A percentile compares a stretch with the other conserved stretches of the same genome.
These are phyloP conservation scores for Coregonus ussuriensis DNA, from an alignment of 2,797 vertebrate genomes.

Conservation along the genomic window DNA sequence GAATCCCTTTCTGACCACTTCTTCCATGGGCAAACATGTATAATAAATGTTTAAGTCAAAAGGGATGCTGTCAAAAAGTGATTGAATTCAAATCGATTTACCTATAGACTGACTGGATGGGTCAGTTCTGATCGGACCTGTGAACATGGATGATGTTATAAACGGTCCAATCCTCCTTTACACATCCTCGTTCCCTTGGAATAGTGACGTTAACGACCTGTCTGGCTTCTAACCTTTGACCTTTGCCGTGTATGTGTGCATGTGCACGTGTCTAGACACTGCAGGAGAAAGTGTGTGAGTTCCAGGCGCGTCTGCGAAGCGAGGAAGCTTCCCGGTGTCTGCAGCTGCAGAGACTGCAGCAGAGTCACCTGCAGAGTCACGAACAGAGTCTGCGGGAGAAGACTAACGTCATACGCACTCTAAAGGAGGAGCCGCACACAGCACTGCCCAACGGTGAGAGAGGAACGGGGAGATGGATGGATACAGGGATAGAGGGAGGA, in stretches of 20 bases:
- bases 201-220: background rate
- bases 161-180: too few species aligned
- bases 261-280: slow-evolving; percentile 49
- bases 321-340: slow-evolving; percentile 68
- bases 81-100: too few species aligned
- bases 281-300: slow-evolving; percentile 66
- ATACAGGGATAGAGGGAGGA: too few species aligned
- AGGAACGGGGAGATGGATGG: too few species aligned
- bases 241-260: slow-evolving; percentile 1
- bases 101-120: background rate
- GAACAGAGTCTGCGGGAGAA: slow-evolving; percentile 36
- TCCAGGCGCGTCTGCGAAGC: slow-evolving; percentile 71
- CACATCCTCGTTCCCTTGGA: background rate
- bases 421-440: slow-evolving; percentile 30
- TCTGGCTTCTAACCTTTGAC: background rate
- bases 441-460: slow-evolving; percentile 51
- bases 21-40: too few species aligned
- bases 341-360: slow-evolving; percentile 61
- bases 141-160: too few species aligned
- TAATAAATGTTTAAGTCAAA: too few species aligned
- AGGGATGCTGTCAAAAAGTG: too few species aligned
- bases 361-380: too few species aligned
- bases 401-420: background rate
- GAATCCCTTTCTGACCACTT: too few species aligned
- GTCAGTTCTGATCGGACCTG: background rate